phyloP scores from a whole-genome alignment of 2,797 vertebrate species.

The Pygocentrus nattereri region DNA sequence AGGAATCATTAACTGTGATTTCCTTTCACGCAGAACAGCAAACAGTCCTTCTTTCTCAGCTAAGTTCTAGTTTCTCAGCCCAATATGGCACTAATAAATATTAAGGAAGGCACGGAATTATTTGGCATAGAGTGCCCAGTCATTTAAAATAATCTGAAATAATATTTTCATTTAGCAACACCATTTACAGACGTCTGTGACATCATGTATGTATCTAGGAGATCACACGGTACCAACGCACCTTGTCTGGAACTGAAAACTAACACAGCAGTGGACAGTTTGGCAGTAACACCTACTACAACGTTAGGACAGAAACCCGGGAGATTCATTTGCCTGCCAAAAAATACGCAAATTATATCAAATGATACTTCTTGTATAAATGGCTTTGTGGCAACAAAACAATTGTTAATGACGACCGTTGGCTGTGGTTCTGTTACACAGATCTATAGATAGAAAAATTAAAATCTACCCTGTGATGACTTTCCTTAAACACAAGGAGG shows the following conservation, averaged over 20 bases:
- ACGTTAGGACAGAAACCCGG: neutral
- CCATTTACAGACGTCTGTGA: neutral
- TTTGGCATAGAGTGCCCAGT: slow-evolving; percentile 9
- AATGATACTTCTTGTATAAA: no score
- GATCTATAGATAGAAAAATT: no score
- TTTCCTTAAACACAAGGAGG: neutral
- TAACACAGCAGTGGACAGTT: neutral
- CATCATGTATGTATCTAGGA: neutral
- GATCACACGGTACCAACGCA: neutral
- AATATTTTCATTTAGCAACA: neutral
- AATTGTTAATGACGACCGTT: no score
- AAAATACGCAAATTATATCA: no score
- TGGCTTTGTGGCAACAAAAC: no score
- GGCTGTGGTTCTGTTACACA: no score
- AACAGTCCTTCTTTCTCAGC: no score
- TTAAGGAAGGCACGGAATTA: slow-evolving; percentile 41
- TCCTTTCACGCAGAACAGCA: neutral
- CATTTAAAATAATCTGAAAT: neutral
- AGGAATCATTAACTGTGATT: no score
- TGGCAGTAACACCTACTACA: neutral
- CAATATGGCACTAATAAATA: slow-evolving; percentile 15
- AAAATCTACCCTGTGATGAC: neutral
- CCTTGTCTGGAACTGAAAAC: neutral
- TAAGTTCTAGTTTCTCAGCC: neutral
- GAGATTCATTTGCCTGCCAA: neutral